These are phyloP conservation scores for Catocala nupta DNA, from an alignment of 2,888 invertebrate genomes.

Conservation along the genomic window DNA sequence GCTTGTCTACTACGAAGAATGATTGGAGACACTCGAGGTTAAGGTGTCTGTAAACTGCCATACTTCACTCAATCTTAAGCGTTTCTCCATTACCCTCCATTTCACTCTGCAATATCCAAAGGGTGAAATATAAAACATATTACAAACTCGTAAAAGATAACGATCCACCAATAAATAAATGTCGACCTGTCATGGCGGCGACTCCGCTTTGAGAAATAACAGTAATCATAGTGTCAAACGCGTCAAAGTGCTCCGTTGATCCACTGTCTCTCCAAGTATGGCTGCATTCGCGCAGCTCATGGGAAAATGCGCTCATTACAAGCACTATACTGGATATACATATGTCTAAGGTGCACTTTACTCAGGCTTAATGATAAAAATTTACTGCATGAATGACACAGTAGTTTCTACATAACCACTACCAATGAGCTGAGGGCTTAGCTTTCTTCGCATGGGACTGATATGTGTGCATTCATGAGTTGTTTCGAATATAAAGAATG, in stretches of 20 bases:
- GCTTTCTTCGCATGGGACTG: too few species aligned
- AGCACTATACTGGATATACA: too few species aligned
- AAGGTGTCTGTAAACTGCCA: background rate
- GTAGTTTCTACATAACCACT: too few species aligned
- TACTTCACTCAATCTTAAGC: background rate
- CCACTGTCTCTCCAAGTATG: conserved; percentile 56
- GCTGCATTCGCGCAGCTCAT: conserved; percentile 38
- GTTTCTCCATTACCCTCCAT: background rate
- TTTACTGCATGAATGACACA: too few species aligned
- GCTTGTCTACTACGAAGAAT: too few species aligned
- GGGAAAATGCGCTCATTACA: conserved; percentile 52
- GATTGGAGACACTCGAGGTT: too few species aligned
- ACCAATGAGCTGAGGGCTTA: too few species aligned
- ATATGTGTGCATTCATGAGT: too few species aligned
- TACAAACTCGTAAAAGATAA: conserved; percentile 52
- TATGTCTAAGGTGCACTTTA: too few species aligned
- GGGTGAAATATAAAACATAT: conserved; percentile 44
- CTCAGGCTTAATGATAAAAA: too few species aligned
- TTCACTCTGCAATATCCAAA: conserved; percentile 26
- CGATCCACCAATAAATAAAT: conserved; percentile 53
- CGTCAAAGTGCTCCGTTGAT: conserved; percentile 53
- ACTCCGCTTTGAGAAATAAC: conserved; percentile 55
- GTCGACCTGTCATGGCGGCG: conserved; percentile 51
- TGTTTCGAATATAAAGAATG: too few species aligned
- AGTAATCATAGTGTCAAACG: conserved; percentile 60